These are phyloP conservation scores for Bothrops alternatus DNA, from an alignment of 2,797 vertebrate species.

Conservation along the genomic window DNA sequence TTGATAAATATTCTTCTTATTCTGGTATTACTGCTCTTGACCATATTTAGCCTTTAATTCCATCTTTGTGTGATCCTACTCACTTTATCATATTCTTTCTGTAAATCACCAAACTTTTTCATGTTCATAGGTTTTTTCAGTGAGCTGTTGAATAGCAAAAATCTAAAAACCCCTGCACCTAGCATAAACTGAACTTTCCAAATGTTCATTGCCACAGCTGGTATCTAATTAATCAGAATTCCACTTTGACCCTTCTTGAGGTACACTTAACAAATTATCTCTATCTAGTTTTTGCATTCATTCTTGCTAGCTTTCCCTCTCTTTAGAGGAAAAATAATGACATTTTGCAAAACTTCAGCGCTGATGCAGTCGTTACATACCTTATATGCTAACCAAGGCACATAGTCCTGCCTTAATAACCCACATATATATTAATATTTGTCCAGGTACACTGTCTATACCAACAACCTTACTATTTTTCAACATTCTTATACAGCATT, in stretches of 20 bases:
- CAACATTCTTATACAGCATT: not conserved
- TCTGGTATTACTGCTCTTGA: not conserved
- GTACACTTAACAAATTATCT: not conserved
- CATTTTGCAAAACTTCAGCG: not conserved
- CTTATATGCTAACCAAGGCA: too few species aligned
- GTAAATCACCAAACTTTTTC: not conserved
- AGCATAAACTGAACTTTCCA: not conserved
- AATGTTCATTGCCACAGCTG: not conserved
- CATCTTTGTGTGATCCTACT: not conserved
- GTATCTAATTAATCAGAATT: not conserved
- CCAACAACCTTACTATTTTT: not conserved
- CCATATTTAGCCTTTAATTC: not conserved
- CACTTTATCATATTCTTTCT: not conserved
- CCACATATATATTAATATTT: not conserved
- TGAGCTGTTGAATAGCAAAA: not conserved
- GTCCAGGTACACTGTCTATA: not conserved
- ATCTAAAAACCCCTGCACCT: not conserved
- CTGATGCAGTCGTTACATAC: not conserved
- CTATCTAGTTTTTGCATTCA: not conserved
- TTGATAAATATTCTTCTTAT: not conserved
- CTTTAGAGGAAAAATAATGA: not conserved
- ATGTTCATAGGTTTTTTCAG: not conserved
- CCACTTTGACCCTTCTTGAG: not conserved
- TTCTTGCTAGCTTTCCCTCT: not conserved
- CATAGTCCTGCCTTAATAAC: not conserved